Percentiles rank a stretch among this genome's conserved stretches.
Conservation (phyloP, 2,113 vertebrate genomes). For the Neolamprologus longior region DNA sequence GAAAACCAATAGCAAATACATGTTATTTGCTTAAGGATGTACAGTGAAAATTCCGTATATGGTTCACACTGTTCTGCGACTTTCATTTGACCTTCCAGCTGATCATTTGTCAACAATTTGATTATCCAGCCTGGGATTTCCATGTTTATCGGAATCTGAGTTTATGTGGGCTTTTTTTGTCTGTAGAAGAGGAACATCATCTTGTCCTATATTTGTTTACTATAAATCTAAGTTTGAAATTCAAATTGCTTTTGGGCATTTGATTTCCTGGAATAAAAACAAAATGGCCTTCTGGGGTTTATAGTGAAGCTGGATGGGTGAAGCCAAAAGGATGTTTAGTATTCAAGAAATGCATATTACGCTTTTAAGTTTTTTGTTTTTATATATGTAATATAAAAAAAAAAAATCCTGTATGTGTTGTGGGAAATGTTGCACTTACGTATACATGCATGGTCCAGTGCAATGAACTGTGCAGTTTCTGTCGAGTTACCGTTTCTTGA, state of each 20-base stretch:
- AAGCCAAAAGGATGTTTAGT: slow-evolving; percentile 12
- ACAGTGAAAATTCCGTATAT: neutral
- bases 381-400: neutral
- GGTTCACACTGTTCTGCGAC: neutral
- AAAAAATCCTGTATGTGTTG: neutral
- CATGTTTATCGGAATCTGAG: neutral
- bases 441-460: neutral
- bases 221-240: neutral
- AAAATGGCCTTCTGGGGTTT: neutral
- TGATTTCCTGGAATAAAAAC: neutral
- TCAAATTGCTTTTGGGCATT: neutral
- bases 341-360: neutral
- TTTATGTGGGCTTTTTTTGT: neutral
- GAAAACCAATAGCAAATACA: neutral
- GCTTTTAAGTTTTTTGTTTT: slow-evolving; percentile 2
- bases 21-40: neutral
- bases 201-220: neutral
- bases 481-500: neutral
- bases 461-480: neutral
- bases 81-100: neutral
- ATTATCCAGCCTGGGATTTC: neutral
- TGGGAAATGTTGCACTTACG: neutral
- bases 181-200: neutral
- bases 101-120: neutral
- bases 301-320: neutral